Percentiles rank a stretch among this genome's conserved stretches.
These are phyloP conservation scores for Otis tarda DNA, from an alignment of 2,113 vertebrate species.

Conservation along the genomic window DNA sequence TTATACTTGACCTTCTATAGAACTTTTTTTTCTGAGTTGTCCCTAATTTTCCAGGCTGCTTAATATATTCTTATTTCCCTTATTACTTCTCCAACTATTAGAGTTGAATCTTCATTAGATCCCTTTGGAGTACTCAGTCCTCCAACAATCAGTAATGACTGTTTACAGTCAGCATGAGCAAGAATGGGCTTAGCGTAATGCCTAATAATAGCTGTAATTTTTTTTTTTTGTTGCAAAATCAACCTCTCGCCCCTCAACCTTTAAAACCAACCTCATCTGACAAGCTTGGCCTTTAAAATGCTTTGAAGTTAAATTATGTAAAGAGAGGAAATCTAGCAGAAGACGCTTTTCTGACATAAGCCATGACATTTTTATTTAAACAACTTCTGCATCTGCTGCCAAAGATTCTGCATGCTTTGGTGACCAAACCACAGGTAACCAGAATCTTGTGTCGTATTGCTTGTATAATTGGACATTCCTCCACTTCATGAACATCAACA, in stretches of 20 bases:
- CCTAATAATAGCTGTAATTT: background rate
- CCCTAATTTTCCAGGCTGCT: background rate
- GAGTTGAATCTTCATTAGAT: background rate
- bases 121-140: background rate
- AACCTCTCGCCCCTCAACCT: background rate
- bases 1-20: background rate
- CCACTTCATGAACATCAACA: background rate
- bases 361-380: background rate
- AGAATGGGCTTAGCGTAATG: background rate
- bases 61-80: background rate
- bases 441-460: background rate
- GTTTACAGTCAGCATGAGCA: background rate
- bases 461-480: background rate
- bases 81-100: background rate
- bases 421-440: background rate
- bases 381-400: background rate
- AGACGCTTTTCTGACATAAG: background rate
- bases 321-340: constrained; percentile 14
- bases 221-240: background rate
- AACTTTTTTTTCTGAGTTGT: background rate
- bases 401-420: background rate
- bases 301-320: constrained; percentile 14
- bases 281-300: constrained; percentile 23
- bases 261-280: constrained; percentile 6
- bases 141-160: background rate